Evolutionary conservation across 2,797 vertebrate genomes (phyloP).

Genomic region (Galaxias olidus): DNA sequence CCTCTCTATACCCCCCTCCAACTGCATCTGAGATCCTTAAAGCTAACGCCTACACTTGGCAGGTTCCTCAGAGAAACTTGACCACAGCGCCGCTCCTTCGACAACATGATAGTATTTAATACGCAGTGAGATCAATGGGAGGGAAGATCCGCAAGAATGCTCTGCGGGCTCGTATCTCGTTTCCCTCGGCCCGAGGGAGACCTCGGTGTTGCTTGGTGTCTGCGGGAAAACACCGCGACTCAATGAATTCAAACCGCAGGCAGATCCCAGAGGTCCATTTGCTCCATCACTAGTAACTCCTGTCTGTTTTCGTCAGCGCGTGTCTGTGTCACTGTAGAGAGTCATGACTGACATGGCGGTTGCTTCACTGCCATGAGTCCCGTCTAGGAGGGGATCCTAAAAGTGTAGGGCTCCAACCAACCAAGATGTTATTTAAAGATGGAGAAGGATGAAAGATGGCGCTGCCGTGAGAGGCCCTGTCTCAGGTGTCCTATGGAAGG

Average conservation of each 20-base stretch:
- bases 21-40: neutral
- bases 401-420: too few relatives aligned
- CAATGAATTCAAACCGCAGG: constrained; percentile 2
- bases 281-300: constrained; percentile 1
- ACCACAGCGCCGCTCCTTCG: neutral
- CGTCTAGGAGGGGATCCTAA: neutral
- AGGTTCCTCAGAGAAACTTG: neutral
- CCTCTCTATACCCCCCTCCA: neutral
- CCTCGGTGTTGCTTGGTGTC: constrained; percentile 1
- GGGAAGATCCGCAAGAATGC: constrained; percentile 31
- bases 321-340: neutral
- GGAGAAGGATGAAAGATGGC: neutral
- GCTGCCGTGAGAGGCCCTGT: neutral
- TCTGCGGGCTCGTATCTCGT: constrained; percentile 11
- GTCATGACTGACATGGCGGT: neutral
- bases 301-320: neutral
- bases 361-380: neutral
- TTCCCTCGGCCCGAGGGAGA: constrained; percentile 11
- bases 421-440: too few relatives aligned
- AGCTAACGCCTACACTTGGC: neutral
- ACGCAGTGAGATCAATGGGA: constrained; percentile 4
- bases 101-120: constrained; percentile 15
- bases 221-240: constrained; percentile 6
- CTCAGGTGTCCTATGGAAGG: neutral
- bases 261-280: neutral